phyloP scores from a whole-genome alignment of 2,113 vertebrate species.

The Trogon melanurus region DNA sequence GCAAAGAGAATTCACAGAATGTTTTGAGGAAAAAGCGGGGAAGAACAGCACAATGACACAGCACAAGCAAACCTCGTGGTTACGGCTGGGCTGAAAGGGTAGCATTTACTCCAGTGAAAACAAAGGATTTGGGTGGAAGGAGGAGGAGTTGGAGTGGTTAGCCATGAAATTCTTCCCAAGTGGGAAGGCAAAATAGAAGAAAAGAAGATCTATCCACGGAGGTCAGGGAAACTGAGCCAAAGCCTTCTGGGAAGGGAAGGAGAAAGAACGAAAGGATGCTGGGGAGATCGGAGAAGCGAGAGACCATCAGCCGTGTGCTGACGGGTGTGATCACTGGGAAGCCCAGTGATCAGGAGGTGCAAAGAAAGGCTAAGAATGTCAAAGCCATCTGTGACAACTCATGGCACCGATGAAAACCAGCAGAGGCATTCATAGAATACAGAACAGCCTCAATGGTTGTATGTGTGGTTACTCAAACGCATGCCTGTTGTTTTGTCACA shows the following conservation, averaged over 20 bases:
- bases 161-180: neutral
- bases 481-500: neutral
- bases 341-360: neutral
- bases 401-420: neutral
- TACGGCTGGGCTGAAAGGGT: neutral
- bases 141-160: neutral
- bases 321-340: neutral
- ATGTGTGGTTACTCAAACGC: neutral
- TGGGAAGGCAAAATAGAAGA: neutral
- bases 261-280: neutral
- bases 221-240: neutral
- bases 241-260: neutral
- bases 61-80: neutral
- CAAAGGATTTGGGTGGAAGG: neutral
- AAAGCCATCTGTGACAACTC: neutral
- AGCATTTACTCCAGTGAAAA: neutral
- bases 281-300: accelerated
- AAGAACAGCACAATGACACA: neutral
- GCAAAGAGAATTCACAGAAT: neutral
- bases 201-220: neutral
- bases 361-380: neutral
- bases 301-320: neutral
- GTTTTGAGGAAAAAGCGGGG: neutral
- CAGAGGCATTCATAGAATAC: neutral
- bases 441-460: neutral